These are phyloP conservation scores for Apodemus agrarius DNA, from an alignment of 2,797 vertebrate species.

Conservation along the genomic window DNA sequence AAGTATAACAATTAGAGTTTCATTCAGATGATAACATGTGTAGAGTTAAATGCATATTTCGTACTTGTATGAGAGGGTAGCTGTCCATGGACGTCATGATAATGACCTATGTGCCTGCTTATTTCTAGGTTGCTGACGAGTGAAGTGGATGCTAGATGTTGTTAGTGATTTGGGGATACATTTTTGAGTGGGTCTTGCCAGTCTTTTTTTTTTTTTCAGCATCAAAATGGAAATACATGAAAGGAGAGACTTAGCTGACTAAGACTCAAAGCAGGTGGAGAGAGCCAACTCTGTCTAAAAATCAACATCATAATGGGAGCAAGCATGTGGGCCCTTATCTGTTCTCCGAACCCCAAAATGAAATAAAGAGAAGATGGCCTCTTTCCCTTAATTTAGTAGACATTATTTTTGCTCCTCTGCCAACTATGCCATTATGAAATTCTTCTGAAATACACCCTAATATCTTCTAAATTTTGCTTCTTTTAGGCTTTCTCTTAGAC, in stretches of 20 bases:
- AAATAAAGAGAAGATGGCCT: not conserved
- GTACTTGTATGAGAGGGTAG: not conserved
- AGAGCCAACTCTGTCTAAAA: not conserved
- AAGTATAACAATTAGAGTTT: slow-evolving; percentile 56
- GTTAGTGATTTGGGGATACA: not conserved
- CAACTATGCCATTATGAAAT: not conserved
- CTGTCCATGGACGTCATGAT: not conserved
- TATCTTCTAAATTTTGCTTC: not conserved
- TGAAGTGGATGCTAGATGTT: slow-evolving; percentile 11
- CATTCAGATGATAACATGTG: not conserved
- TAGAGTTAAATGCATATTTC: slow-evolving; percentile 10
- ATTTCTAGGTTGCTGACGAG: slow-evolving; percentile 46
- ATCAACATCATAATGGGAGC: too few species aligned
- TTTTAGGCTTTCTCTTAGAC: slow-evolving; percentile 45
- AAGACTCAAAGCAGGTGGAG: not conserved
- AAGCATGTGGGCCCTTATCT: too few species aligned
- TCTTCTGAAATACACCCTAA: slow-evolving; percentile 15
- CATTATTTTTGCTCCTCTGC: not conserved
- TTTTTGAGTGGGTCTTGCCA: slow-evolving; percentile 45
- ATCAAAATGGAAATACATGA: not conserved
- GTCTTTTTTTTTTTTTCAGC: slow-evolving; percentile 52
- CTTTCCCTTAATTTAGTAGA: not conserved
- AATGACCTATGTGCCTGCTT: not conserved
- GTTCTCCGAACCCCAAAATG: not conserved
- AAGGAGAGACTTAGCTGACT: not conserved